Conservation (phyloP, 2,888 invertebrate species). For the Dynastes grantii region DNA sequence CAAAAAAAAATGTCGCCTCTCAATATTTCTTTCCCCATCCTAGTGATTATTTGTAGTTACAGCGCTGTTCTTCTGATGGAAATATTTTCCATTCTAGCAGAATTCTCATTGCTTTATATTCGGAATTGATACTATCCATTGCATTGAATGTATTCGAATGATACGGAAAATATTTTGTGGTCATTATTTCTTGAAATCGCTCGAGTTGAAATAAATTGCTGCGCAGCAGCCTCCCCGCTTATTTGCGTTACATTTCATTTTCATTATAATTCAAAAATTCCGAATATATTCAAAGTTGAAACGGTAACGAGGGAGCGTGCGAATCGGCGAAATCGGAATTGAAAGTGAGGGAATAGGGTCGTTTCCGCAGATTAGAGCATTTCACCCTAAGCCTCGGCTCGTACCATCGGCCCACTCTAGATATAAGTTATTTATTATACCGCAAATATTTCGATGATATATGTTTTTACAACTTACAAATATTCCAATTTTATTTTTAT, state of each 20-base stretch:
- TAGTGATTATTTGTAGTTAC: too few relatives aligned
- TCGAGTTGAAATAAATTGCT: constrained; percentile 37
- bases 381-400: constrained; percentile 56
- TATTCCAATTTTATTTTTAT: constrained; percentile 49
- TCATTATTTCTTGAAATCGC: constrained; percentile 42
- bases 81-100: too few relatives aligned
- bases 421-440: constrained; percentile 58
- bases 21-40: too few relatives aligned
- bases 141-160: constrained; percentile 7
- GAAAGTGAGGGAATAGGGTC: constrained; percentile 56
- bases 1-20: too few relatives aligned
- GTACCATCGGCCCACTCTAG: constrained; percentile 52
- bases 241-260: constrained; percentile 44
- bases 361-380: constrained; percentile 58
- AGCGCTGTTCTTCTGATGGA: too few relatives aligned
- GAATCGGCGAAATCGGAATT: constrained; percentile 56
- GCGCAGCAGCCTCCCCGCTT: constrained; percentile 21
- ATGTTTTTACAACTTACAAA: constrained; percentile 52
- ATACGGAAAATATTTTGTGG: constrained; percentile 26
- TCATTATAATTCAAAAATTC: constrained; percentile 49
- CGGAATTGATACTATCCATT: constrained; percentile 1
- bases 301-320: constrained; percentile 47
- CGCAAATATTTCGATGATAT: constrained; percentile 56
- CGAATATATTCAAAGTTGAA: constrained; percentile 48
- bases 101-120: not conserved